Evolutionary conservation across 1,140 invertebrate genomes (phyloP).

Genomic region (Homarus americanus): DNA sequence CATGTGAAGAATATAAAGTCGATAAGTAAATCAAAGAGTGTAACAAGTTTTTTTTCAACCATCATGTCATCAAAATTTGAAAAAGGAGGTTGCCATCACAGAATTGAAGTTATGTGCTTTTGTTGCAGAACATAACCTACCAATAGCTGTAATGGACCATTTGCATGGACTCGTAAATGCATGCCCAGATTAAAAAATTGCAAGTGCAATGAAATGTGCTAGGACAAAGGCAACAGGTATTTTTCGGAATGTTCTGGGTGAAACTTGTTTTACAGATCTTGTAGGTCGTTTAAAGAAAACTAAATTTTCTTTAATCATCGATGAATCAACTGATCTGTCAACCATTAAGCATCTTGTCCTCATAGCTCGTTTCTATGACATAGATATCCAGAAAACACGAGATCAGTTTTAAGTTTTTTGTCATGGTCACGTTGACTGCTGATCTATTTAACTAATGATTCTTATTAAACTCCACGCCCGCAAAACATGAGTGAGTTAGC

Average conservation of each 20-base stretch:
- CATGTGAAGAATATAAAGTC: neutral
- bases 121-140: conserved; percentile 52
- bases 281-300: conserved; percentile 35
- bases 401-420: conserved; percentile 62
- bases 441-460: no score
- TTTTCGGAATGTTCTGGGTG: conserved; percentile 61
- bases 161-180: conserved; percentile 23
- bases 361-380: conserved; percentile 53
- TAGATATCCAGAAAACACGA: conserved; percentile 55
- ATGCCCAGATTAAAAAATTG: conserved; percentile 40
- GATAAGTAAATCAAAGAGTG: neutral
- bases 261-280: conserved; percentile 43
- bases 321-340: conserved; percentile 66
- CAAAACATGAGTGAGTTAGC: no score
- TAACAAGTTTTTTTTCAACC: neutral
- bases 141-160: conserved; percentile 52
- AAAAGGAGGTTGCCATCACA: neutral
- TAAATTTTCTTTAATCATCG: conserved; percentile 73
- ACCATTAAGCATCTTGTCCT: conserved; percentile 57
- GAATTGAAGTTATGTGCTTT: conserved; percentile 61
- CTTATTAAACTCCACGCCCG: no score
- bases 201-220: conserved; percentile 60
- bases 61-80: conserved; percentile 55
- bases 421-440: no score
- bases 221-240: conserved; percentile 64